These are phyloP conservation scores for Hippocampus abdominalis DNA, from an alignment of 2,113 vertebrate genomes.

Conservation along the genomic window DNA sequence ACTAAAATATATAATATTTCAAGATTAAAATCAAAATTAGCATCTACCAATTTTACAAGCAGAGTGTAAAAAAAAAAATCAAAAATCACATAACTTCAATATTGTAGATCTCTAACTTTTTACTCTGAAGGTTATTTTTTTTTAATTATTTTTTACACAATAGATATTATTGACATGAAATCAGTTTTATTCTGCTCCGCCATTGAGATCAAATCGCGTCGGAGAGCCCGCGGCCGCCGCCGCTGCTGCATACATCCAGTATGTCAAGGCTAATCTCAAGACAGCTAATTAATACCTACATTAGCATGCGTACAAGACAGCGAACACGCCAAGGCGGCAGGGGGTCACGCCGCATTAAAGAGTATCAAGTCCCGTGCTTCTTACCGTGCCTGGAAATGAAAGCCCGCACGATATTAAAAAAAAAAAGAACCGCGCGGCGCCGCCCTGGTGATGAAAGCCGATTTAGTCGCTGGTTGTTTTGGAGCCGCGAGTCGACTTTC, in stretches of 20 bases:
- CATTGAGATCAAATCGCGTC: conserved; percentile 11
- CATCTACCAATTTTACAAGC: too few relatives aligned
- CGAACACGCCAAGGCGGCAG: conserved; percentile 28
- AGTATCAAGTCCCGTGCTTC: conserved; percentile 19
- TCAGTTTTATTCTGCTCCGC: conserved; percentile 21
- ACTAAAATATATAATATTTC: too few relatives aligned
- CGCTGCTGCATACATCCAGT: conserved; percentile 30
- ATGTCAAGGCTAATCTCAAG: conserved; percentile 53
- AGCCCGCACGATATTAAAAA: neutral
- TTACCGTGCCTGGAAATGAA: conserved; percentile 15
- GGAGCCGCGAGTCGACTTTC: too few relatives aligned
- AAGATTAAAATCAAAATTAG: too few relatives aligned
- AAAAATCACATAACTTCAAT: neutral
- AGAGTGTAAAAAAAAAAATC: too few relatives aligned
- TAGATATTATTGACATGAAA: neutral
- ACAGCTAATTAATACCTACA: conserved; percentile 62
- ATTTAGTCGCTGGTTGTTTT: neutral
- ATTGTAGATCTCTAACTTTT: neutral
- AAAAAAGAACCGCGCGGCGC: neutral
- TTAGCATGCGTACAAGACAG: conserved; percentile 55
- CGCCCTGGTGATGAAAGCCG: neutral
- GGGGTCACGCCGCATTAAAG: conserved; percentile 42
- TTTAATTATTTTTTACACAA: neutral
- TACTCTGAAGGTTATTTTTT: neutral
- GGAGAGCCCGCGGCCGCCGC: conserved; percentile 28